Conservation (phyloP, 2,888 invertebrate species). For the Ephialtes manifestator region DNA sequence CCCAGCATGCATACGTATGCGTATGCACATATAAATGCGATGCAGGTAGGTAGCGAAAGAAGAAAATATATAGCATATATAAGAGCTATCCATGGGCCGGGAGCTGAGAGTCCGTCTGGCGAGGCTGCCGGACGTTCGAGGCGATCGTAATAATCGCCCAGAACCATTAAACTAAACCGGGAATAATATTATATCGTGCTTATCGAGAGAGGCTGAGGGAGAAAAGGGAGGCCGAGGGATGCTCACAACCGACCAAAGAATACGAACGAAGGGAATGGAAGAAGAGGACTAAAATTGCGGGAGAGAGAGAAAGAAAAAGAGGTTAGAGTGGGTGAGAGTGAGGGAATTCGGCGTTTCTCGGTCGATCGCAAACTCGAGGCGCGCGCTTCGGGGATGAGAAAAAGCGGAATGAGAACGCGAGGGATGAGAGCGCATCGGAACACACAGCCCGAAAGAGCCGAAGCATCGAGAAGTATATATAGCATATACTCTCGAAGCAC, state of each 20-base stretch:
- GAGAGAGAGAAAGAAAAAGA: constrained; percentile 51
- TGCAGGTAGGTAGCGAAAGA: constrained; percentile 52
- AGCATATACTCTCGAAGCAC: constrained; percentile 18
- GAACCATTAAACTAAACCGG: constrained; percentile 86
- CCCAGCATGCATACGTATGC: constrained; percentile 3
- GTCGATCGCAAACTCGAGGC: constrained; percentile 53
- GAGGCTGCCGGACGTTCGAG: constrained; percentile 77
- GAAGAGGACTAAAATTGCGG: constrained; percentile 19
- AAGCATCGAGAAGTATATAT: constrained; percentile 40
- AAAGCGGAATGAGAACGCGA: constrained; percentile 54
- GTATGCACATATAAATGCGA: constrained; percentile 47
- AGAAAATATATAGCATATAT: constrained; percentile 27
- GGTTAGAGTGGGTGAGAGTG: constrained; percentile 61
- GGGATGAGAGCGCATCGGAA: constrained; percentile 58
- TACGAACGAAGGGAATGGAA: constrained; percentile 19
- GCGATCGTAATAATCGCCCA: constrained; percentile 85
- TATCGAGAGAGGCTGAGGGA: constrained; percentile 77
- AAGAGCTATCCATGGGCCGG: constrained; percentile 41
- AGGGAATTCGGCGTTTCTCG: constrained; percentile 56
- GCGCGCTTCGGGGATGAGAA: constrained; percentile 60
- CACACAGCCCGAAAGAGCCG: constrained; percentile 72
- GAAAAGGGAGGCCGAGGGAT: constrained; percentile 58
- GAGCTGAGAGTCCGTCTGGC: constrained; percentile 62
- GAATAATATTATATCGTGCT: constrained; percentile 86
- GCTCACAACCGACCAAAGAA: constrained; percentile 22